These are phyloP conservation scores for Cygnus olor DNA, from an alignment of 2,797 vertebrate species.

Conservation along the genomic window DNA sequence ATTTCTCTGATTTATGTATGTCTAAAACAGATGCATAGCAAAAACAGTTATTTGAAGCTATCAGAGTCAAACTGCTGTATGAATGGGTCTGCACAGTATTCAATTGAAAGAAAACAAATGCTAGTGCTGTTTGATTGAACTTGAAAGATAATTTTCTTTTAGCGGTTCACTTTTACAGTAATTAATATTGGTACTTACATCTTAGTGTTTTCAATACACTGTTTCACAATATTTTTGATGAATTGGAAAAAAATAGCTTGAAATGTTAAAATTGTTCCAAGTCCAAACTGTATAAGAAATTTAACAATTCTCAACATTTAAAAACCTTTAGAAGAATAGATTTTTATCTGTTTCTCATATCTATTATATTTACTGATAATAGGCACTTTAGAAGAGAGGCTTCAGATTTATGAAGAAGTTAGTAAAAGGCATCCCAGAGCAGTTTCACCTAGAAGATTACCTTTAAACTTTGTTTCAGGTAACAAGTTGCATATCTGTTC, in stretches of 20 bases:
- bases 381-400: constrained; percentile 82
- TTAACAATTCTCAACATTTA: neutral
- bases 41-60: neutral
- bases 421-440: constrained; percentile 82
- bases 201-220: neutral
- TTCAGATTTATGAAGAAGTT: constrained; percentile 84
- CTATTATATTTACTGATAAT: constrained; percentile 74
- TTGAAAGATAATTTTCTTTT: neutral
- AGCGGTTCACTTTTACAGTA: neutral
- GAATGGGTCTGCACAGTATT: neutral
- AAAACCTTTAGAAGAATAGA: neutral
- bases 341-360: constrained; percentile 63
- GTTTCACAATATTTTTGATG: neutral
- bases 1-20: neutral
- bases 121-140: neutral
- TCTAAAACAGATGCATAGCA: neutral
- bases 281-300: neutral
- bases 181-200: neutral
- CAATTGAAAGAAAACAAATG: neutral
- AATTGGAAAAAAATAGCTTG: neutral
- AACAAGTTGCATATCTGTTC: constrained; percentile 69
- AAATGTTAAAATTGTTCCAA: neutral
- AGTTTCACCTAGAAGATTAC: constrained; percentile 82
- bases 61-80: neutral
- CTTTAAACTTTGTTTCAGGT: constrained; percentile 85